Percentiles rank a stretch among this genome's conserved stretches.
phyloP scores from a whole-genome alignment of 2,113 vertebrate genomes.

The Platysternon megacephalum region DNA sequence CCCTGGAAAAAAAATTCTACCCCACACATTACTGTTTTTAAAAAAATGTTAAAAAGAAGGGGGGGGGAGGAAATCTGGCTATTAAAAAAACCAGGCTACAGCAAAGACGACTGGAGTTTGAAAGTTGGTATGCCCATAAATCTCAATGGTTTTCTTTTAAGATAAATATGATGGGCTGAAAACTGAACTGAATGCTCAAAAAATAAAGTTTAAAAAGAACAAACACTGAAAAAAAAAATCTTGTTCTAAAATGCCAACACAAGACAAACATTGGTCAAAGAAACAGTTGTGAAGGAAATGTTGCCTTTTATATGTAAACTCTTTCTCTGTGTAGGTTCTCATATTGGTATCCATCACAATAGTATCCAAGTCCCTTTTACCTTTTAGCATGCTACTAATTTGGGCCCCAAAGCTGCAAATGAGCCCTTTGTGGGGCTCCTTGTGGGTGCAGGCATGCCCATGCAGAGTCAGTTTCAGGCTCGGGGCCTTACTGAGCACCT shows the following conservation, averaged over 20 bases:
- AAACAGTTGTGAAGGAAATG: not conserved
- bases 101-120: not conserved
- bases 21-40: not conserved
- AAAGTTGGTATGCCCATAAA: not conserved
- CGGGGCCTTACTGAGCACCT: too few species aligned
- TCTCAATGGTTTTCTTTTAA: not conserved
- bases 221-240: not conserved
- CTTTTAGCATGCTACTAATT: too few species aligned
- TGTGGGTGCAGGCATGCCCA: too few species aligned
- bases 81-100: not conserved
- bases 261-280: too few species aligned
- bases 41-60: not conserved
- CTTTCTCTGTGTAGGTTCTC: not conserved
- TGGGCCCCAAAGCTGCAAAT: too few species aligned
- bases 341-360: not conserved
- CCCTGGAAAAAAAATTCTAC: not conserved
- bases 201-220: not conserved
- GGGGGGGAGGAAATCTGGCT: too few species aligned
- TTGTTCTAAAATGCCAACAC: rapidly evolving
- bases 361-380: not conserved
- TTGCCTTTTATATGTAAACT: not conserved
- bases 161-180: not conserved
- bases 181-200: not conserved
- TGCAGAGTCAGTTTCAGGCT: too few species aligned
- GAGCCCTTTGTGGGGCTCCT: too few species aligned